Base-by-base conservation (phyloP, 2,113 vertebrate genomes). In the Oreocharis arfaki region DNA sequence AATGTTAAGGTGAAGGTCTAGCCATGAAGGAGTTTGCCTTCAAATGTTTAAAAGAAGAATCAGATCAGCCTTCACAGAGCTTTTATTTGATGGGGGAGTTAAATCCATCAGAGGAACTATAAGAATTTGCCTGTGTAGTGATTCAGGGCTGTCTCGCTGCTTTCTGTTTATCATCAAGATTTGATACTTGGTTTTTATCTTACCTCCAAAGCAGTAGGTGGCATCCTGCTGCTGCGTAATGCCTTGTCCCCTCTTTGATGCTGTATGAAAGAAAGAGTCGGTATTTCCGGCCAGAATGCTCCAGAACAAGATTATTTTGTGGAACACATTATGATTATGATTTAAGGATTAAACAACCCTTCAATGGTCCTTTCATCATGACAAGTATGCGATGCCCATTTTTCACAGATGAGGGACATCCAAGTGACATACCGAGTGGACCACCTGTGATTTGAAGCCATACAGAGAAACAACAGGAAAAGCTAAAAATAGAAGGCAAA, bases 361-460 rank as follows among this genome's bases (percentile, higher is more conserved):
- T 55, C 70, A 63, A 37, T 6, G 35, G 64, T 59, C 32, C 26
- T 87, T 89, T 63, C 52, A 68, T 9, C 32, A 27, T 7, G 16
- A n/a, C 56, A 28, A 47, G 24, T 44, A 65, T 16, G 44, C 0
- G 0, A 59, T 30, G 24, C 41, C 46, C 16, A 1, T 71, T 95
- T 55, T 82, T 77, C 50, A 84, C 41, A 56, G n/a, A 55, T 3
- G 44, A 59, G 41, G 39, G 57, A 71, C 11, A 78, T 28, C 32
- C 22, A 41, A 56, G 32, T 57, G 59, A 61, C 67, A 56, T 4
- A 53, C 0, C 1, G 28, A 82, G 7, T 4, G 11, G 65, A 52
- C 6, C 1, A 6, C 35, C 28, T 44, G 22, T 75, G 44, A 47
- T 26, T 65, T 84, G 56, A 49, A 79, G 28, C 32, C 53, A 69